phyloP scores from a whole-genome alignment of 2,797 vertebrate species.

The Rhinoraja longicauda region DNA sequence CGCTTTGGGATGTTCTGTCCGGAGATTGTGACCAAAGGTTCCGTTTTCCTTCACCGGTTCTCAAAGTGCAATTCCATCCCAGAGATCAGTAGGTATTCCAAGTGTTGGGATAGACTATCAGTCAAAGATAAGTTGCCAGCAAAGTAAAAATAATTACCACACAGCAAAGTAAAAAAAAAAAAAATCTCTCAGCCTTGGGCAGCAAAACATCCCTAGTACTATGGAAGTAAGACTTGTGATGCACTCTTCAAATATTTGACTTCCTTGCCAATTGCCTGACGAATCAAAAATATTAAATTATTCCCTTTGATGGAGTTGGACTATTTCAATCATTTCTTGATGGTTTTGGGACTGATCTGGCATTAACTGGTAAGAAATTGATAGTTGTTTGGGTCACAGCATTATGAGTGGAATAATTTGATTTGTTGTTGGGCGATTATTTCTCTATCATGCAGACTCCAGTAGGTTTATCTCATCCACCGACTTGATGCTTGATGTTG shows the following conservation, averaged over 20 bases:
- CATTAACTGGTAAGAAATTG: neutral
- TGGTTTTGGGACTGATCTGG: neutral
- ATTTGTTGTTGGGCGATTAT: neutral
- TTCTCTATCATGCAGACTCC: neutral
- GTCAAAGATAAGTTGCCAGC: neutral
- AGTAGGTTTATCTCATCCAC: no score
- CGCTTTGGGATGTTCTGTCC: conserved; percentile 90
- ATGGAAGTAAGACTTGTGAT: neutral
- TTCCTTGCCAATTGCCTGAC: neutral
- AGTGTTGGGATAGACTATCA: neutral
- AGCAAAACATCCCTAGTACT: neutral
- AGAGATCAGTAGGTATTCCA: conserved; percentile 79
- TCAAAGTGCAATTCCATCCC: conserved; percentile 92
- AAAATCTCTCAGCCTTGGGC: neutral
- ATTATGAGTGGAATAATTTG: neutral
- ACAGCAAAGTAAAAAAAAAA: no score
- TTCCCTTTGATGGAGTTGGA: neutral
- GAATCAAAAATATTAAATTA: neutral
- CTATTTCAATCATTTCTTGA: no score
- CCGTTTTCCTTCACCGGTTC: conserved; percentile 89
- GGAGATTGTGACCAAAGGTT: conserved; percentile 96
- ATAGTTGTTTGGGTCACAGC: neutral
- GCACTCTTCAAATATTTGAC: neutral
- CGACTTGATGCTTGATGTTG: neutral
- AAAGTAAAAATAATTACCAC: neutral